Percentiles rank a stretch among this genome's conserved stretches.
These are phyloP conservation scores for Haliclystus octoradiatus DNA, from an alignment of 30 jellyfish, hydroid and myxozoan species.

Conservation along the genomic window DNA sequence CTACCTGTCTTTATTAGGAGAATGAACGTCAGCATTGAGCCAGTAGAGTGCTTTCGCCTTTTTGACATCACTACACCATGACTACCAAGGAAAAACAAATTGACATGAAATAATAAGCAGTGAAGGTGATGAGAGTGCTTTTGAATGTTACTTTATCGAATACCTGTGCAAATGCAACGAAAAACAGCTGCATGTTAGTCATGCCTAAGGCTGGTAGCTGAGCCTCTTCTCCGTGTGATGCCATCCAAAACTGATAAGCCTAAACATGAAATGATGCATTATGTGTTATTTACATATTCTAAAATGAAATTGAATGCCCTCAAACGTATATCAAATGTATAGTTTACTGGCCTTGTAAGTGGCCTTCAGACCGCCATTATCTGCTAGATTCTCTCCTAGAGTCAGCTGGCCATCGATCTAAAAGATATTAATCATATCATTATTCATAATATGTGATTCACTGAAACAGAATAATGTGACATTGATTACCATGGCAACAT, in stretches of 20 bases:
- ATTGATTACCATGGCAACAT: background rate
- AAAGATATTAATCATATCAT: too few species aligned
- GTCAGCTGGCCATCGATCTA: constrained; percentile 79
- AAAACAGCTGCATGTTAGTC: constrained; percentile 43
- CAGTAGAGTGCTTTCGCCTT: constrained; percentile 30
- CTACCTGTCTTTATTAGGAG: constrained; percentile 82
- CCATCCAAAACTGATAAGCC: constrained; percentile 56
- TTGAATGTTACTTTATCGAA: background rate
- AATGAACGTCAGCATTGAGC: constrained; percentile 58
- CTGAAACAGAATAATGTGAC: background rate
- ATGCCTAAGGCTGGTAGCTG: constrained; percentile 33
- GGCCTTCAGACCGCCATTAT: constrained; percentile 83
- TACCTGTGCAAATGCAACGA: constrained; percentile 66
- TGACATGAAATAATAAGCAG: background rate
- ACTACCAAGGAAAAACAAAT: constrained; percentile 16
- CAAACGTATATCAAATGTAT: background rate
- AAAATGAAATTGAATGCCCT: background rate
- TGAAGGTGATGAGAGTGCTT: background rate
- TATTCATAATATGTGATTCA: background rate
- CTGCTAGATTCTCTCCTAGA: constrained; percentile 89
- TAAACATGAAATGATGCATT: background rate
- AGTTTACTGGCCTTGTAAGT: constrained; percentile 10
- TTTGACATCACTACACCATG: constrained; percentile 74
- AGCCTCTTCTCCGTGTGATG: constrained; percentile 42
- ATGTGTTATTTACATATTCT: too few species aligned